Evolutionary conservation across 2,888 invertebrate genomes (phyloP), one percentile per base, ranked within the genome.

Genomic region (Scaptodrosophila latifasciaeformis): DNA sequence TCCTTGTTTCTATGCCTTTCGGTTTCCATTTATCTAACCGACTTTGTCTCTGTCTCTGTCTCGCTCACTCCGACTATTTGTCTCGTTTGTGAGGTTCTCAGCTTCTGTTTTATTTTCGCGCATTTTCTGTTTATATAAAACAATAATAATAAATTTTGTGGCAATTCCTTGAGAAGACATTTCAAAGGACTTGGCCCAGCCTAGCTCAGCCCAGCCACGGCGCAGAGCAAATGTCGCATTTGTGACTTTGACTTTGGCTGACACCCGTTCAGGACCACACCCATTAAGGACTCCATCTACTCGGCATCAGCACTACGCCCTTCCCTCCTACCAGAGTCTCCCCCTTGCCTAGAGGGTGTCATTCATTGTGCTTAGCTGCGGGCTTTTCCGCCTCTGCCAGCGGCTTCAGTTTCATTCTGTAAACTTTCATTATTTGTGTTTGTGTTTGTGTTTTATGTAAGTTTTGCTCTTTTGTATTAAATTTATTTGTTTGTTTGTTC

Each of bases 71-170:
- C 18, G 24, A 18, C 43, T 39, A n/a, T 10, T 19, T 5, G n/a
- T 17, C 19, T 39, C 29, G 7, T 39, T n/a, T n/a, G n/a, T n/a
- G n/a, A n/a, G n/a, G n/a, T n/a, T n/a, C n/a, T n/a, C n/a, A n/a
- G n/a, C n/a, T 7, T 24, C 12, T 50, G 60, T 50, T 74, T 65
- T 63, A 71, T 71, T 65, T 69, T 74, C 69, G 71, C 75, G 69
- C 61, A 62, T 77, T 71, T 77, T 54, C 72, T 66, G 68, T 68
- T 72, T 72, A 55, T 66, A 68, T 59, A 62, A 62, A 76, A 74
- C 76, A 72, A 76, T 76, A 76, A 70, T 70, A 67, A 76, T 79
- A 76, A 72, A 79, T 76, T 76, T 67, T 48, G 64, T 50, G 74
- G 69, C 74, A 70, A 69, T 76, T 71, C n/a, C n/a, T 60, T 29